Conservation (phyloP, 2,797 vertebrate genomes). For the Sebastiscus albofasciatus region DNA sequence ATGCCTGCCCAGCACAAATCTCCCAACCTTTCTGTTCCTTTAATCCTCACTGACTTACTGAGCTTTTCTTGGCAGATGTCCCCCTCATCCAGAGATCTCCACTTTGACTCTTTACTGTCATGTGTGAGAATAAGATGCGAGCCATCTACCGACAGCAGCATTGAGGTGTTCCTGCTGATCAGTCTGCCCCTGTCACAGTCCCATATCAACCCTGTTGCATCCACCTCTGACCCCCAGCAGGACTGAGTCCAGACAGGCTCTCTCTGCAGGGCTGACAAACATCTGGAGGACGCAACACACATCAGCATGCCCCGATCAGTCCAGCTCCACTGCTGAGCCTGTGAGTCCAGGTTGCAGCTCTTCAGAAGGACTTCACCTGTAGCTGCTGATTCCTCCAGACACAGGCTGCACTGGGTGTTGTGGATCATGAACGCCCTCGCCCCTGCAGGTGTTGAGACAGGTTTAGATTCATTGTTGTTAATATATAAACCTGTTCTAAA, state of each 20-base stretch:
- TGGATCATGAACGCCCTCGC: conserved; percentile 74
- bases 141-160: conserved; percentile 58
- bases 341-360: conserved; percentile 69
- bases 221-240: conserved; percentile 47
- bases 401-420: conserved; percentile 67
- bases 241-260: conserved; percentile 51
- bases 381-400: conserved; percentile 70
- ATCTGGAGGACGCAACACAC: conserved; percentile 67
- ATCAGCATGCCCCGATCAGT: conserved; percentile 53
- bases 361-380: conserved; percentile 54
- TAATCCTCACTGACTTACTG: conserved; percentile 62
- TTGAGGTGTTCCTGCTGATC: conserved; percentile 57
- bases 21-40: background rate
- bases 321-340: conserved; percentile 83
- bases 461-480: background rate
- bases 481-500: background rate
- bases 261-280: conserved; percentile 64
- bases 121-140: conserved; percentile 42
- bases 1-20: background rate
- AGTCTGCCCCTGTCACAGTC: conserved; percentile 71
- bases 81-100: conserved; percentile 76
- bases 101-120: conserved; percentile 58
- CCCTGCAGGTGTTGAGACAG: conserved; percentile 53
- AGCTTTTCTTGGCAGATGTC: conserved; percentile 78
- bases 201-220: conserved; percentile 63